Conservation (phyloP, 2,113 vertebrate genomes). For the Osmerus eperlanus region DNA sequence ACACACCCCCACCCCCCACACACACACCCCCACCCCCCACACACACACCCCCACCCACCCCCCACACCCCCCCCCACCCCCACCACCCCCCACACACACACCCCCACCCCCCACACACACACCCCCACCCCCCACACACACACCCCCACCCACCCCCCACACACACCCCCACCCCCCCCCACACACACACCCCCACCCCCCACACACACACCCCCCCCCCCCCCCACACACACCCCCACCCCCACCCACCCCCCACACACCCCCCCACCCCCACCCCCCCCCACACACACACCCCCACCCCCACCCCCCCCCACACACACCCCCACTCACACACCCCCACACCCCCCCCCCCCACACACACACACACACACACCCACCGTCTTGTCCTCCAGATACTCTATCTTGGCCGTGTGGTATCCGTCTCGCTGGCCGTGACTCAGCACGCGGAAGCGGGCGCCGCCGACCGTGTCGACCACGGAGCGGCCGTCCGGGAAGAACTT, state of each 20-base stretch:
- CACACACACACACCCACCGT: conserved; percentile 66
- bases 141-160: background rate
- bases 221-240: background rate
- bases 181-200: background rate
- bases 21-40: background rate
- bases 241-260: too few relatives aligned
- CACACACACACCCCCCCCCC: background rate
- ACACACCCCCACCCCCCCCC: background rate
- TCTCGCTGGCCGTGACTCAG: conserved; percentile 86
- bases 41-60: conserved; percentile 62
- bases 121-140: too few relatives aligned
- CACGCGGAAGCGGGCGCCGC: conserved; percentile 84
- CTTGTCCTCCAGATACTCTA: conserved; percentile 88
- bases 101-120: too few relatives aligned
- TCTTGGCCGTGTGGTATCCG: conserved; percentile 93
- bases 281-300: background rate
- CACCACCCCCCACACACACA: too few relatives aligned
- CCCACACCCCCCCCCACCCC: too few relatives aligned
- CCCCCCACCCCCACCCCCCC: too few relatives aligned
- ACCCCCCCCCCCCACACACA: background rate
- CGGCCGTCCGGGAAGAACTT: conserved; percentile 91
- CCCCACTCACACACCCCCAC: background rate
- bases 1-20: too few relatives aligned
- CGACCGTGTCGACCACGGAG: conserved; percentile 86
- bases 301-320: background rate